A percentile compares a stretch with the other conserved stretches of the same genome.
Conservation (phyloP, 53 echinoderm and acorn worm species). For the Glandiceps talaboti region DNA sequence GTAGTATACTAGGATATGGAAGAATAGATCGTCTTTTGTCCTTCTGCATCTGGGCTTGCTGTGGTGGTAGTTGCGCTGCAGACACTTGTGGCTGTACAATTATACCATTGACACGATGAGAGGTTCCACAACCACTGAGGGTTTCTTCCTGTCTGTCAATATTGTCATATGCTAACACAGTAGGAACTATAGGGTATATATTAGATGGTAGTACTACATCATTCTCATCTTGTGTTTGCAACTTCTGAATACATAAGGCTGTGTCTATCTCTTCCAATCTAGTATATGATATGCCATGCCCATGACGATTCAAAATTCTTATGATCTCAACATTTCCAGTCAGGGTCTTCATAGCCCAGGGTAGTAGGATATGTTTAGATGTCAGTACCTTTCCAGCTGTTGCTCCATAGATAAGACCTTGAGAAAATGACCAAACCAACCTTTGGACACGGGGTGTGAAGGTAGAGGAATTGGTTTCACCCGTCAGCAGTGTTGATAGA, state of each 20-base stretch:
- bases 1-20: neutral
- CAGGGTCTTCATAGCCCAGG: slow-evolving; percentile 25
- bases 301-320: slow-evolving; percentile 27
- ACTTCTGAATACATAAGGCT: slow-evolving; percentile 28
- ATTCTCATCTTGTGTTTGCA: neutral
- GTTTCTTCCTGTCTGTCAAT: slow-evolving; percentile 36
- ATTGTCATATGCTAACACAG: slow-evolving; percentile 30
- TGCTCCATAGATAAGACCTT: slow-evolving; percentile 29
- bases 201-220: slow-evolving; percentile 14
- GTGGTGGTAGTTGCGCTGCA: neutral
- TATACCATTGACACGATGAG: slow-evolving; percentile 40
- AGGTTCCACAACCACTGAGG: slow-evolving; percentile 29
- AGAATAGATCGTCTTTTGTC: neutral
- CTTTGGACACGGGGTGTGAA: slow-evolving; percentile 7
- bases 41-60: too few species aligned
- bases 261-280: slow-evolving; percentile 39
- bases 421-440: slow-evolving; percentile 9
- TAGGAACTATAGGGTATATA: slow-evolving; percentile 15
- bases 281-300: slow-evolving; percentile 38
- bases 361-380: slow-evolving; percentile 27
- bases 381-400: slow-evolving; percentile 10
- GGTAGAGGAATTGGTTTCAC: neutral
- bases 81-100: slow-evolving; percentile 18
- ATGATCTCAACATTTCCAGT: slow-evolving; percentile 38
- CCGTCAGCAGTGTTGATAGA: slow-evolving; percentile 14